phyloP scores from a whole-genome alignment of 2,113 vertebrate species.

The Sialia sialis region DNA sequence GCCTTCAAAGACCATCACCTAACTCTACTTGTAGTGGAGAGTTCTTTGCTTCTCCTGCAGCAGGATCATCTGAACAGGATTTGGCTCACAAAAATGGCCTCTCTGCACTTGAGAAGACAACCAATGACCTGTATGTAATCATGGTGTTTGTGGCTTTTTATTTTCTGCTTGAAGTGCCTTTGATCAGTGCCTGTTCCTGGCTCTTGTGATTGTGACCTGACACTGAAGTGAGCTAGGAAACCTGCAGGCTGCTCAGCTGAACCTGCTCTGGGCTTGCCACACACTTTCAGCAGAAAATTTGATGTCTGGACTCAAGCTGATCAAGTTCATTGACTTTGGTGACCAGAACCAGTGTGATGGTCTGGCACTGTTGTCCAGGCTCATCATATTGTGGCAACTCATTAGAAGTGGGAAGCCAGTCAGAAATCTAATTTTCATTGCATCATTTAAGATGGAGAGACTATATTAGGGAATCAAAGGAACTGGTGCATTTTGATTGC shows the following conservation, averaged over 20 bases:
- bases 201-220: not conserved
- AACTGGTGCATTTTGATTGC: not conserved
- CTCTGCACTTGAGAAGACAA: not conserved
- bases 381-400: not conserved
- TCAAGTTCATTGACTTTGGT: not conserved
- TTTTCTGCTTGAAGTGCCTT: not conserved
- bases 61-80: not conserved
- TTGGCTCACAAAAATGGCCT: not conserved
- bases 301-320: not conserved
- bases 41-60: not conserved
- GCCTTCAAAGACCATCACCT: not conserved
- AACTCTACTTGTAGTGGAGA: not conserved
- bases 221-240: not conserved
- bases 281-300: not conserved
- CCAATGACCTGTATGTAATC: not conserved
- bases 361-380: not conserved
- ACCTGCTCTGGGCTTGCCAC: not conserved
- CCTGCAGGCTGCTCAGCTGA: not conserved
- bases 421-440: not conserved
- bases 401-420: not conserved
- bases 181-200: not conserved
- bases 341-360: not conserved
- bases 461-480: not conserved
- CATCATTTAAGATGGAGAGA: not conserved
- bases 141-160: not conserved